A percentile compares a stretch with the other conserved stretches of the same genome.
Evolutionary conservation across 2,113 vertebrate species (phyloP).

Genomic region (Ptilonorhynchus violaceus): DNA sequence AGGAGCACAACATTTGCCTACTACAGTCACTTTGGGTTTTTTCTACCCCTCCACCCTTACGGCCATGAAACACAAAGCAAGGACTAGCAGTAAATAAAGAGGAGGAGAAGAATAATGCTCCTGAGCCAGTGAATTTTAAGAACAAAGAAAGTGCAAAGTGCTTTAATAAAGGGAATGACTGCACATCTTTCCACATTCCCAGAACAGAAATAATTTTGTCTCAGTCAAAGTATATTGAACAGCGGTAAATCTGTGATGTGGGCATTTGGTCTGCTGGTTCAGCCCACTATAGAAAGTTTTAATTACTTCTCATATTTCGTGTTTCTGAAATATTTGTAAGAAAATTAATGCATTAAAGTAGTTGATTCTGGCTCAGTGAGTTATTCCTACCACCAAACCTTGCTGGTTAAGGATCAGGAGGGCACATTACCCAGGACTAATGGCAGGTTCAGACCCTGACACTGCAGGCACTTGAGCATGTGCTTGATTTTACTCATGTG

Average conservation of each 20-base stretch:
- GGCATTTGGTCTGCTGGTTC: conserved; percentile 4
- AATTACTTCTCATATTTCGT: not conserved
- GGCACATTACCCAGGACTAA: not conserved
- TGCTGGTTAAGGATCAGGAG: not conserved
- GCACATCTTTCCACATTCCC: conserved; percentile 29
- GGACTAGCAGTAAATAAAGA: conserved; percentile 48
- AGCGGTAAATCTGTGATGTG: conserved; percentile 18
- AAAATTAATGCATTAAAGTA: not conserved
- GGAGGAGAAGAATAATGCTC: conserved; percentile 49
- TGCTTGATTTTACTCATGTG: not conserved
- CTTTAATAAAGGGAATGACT: conserved; percentile 37
- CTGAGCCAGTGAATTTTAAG: conserved; percentile 55
- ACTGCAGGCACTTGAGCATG: not conserved
- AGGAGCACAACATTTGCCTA: conserved; percentile 56
- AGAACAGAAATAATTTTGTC: conserved; percentile 55
- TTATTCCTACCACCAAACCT: not conserved
- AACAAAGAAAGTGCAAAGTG: conserved; percentile 61
- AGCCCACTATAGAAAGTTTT: not conserved
- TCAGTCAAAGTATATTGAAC: conserved; percentile 25
- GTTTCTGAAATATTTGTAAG: not conserved
- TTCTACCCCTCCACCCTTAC: conserved; percentile 21
- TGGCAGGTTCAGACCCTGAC: not conserved
- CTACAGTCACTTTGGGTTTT: conserved; percentile 19
- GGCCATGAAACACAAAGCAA: conserved; percentile 54
- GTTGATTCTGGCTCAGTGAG: not conserved